A percentile compares a stretch with the other conserved stretches of the same genome.
Conservation (phyloP, 2,113 vertebrate genomes). For the Mionectes macconnelli region DNA sequence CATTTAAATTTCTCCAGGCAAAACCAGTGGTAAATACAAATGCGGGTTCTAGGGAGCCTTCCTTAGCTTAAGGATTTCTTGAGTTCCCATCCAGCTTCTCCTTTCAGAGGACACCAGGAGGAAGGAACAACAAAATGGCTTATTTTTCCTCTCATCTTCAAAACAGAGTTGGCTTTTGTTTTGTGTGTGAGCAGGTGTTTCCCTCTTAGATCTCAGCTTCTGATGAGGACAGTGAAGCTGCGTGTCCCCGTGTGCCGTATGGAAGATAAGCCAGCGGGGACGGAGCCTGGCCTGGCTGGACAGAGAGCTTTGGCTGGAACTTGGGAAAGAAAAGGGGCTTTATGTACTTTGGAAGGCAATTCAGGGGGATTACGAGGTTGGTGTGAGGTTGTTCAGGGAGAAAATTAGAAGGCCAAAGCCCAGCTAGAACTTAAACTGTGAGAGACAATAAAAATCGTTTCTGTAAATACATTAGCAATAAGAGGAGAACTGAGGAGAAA, state of each 20-base stretch:
- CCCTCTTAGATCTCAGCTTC: not conserved
- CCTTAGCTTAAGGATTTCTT: not conserved
- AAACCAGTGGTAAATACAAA: not conserved
- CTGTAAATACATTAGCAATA: not conserved
- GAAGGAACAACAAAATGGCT: not conserved
- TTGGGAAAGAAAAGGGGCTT: not conserved
- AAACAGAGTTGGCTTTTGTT: not conserved
- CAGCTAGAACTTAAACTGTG: fast-evolving
- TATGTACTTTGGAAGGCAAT: not conserved
- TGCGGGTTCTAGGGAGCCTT: not conserved
- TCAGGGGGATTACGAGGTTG: not conserved
- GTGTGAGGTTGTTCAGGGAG: not conserved
- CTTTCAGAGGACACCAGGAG: not conserved
- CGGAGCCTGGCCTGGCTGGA: not conserved
- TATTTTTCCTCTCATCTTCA: not conserved
- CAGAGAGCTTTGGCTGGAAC: not conserved
- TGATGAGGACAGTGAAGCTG: not conserved
- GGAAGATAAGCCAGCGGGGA: not conserved
- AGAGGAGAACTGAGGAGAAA: not conserved
- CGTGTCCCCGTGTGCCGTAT: not conserved
- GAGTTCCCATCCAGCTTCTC: not conserved
- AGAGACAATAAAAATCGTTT: not conserved
- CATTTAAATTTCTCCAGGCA: not conserved
- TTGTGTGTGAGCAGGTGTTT: not conserved
- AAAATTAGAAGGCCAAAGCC: not conserved